Evolutionary conservation across 2,797 vertebrate species (phyloP), one percentile per base, ranked within the genome.

Genomic region (Podarcis lilfordi): DNA sequence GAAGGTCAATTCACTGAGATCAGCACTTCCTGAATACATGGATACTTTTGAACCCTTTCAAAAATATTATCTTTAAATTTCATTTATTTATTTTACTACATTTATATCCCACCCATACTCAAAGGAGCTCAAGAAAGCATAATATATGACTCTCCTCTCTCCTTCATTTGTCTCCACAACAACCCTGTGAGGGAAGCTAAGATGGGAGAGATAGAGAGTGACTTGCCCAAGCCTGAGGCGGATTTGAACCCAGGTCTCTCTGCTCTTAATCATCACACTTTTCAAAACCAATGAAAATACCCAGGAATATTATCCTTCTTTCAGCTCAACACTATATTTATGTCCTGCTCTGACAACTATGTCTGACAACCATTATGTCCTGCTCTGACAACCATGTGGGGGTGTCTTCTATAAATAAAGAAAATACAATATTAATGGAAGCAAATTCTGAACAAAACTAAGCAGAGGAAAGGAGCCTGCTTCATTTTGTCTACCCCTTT

Each of bases 401-500:
- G n/a, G 40, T 91, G 8, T 64, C 23, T 80, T 84, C 50, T 95
- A 88, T 83, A 82, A 95, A 93, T 90, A 91, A 93, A 89, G 89
- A 13, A 84, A 68, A 91, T 84, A 78, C 71, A 45, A 92, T 95
- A 85, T 89, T 87, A 59, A 90, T 66, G 3, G 85, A 93, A 91
- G 88, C 21, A 91, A 86, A 83, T 1, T 1, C n/a, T 40, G 15
- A 87, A 85, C 86, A 37, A 68, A 50, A 75, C 71, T 86, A 87
- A 75, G 13, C 5, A 79, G 83, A 77, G 32, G 90, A 91, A 90
- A 86, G 77, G 69, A 1, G 21, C 84, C 77, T 0, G 19, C 86
- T 95, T 91, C 35, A 43, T 91, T 95, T 95, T 91, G n/a, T 61
- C 75, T 91, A 89, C 85, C 86, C 6, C 85, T 94, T 87, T 92